Evolutionary conservation across 2,797 vertebrate species (phyloP).

Genomic region (Helicolenus hilgendorfi): DNA sequence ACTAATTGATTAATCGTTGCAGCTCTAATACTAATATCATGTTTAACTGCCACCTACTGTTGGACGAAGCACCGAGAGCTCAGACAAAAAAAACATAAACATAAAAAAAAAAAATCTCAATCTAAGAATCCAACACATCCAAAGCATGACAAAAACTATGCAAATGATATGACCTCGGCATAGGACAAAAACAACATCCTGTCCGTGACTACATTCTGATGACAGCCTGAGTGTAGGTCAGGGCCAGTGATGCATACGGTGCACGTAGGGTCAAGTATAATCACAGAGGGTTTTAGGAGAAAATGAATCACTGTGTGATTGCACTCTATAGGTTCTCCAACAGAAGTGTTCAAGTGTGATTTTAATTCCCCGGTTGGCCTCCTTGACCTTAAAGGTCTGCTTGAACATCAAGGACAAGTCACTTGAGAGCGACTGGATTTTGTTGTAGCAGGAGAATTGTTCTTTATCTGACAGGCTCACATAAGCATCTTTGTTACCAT

Average conservation of each 20-base stretch:
- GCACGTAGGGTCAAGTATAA: slow-evolving; percentile 42
- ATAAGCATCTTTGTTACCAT: slow-evolving; percentile 1
- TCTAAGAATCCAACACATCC: background rate
- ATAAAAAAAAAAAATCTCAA: background rate
- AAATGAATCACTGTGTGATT: slow-evolving; percentile 69
- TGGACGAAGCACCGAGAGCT: background rate
- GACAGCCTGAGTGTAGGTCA: slow-evolving; percentile 42
- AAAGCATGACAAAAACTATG: background rate
- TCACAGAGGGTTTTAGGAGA: slow-evolving; percentile 26
- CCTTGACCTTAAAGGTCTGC: slow-evolving; percentile 57
- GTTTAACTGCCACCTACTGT: background rate
- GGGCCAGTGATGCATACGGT: slow-evolving; percentile 14
- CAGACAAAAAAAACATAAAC: background rate
- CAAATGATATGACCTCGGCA: slow-evolving; percentile 24
- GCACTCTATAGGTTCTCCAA: slow-evolving; percentile 53
- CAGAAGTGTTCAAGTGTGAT: slow-evolving; percentile 40
- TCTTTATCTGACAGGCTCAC: background rate
- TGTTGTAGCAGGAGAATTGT: background rate
- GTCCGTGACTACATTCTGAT: slow-evolving; percentile 22
- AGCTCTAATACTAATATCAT: background rate
- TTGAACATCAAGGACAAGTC: slow-evolving; percentile 34
- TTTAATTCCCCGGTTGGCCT: slow-evolving; percentile 52
- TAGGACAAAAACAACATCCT: slow-evolving; percentile 22
- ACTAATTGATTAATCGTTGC: no score
- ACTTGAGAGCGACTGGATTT: background rate